phyloP scores from a whole-genome alignment of 2,888 invertebrate genomes.

The Dorcus parallelipipedus region DNA sequence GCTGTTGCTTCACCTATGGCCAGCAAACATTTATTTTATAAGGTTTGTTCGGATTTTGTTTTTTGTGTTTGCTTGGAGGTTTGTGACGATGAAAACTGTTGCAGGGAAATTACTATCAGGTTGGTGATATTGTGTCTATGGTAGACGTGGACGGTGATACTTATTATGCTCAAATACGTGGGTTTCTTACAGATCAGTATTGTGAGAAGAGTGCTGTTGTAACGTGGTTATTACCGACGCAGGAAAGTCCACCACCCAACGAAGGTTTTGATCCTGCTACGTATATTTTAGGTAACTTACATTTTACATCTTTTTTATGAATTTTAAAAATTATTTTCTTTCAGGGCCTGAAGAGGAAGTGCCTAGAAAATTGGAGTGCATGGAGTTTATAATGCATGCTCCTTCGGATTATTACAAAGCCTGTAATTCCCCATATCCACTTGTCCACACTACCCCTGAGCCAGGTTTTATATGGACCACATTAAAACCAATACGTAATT shows the following conservation, averaged over 20 bases:
- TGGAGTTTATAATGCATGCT: slow-evolving; percentile 92
- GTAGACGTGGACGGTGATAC: slow-evolving; percentile 70
- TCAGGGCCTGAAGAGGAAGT: slow-evolving; percentile 87
- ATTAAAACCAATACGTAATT: slow-evolving; percentile 51
- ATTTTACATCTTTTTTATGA: not conserved
- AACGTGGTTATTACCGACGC: slow-evolving; percentile 88
- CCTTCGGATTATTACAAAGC: slow-evolving; percentile 87
- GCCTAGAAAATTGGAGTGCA: slow-evolving; percentile 77
- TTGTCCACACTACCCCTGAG: slow-evolving; percentile 44
- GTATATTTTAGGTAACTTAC: slow-evolving; percentile 72
- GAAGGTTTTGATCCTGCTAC: slow-evolving; percentile 83
- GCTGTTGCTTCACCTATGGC: slow-evolving; percentile 80
- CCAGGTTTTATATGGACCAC: slow-evolving; percentile 66
- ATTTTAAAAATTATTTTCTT: slow-evolving; percentile 6
- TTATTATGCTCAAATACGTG: slow-evolving; percentile 88
- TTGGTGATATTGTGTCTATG: slow-evolving; percentile 88
- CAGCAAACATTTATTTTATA: slow-evolving; percentile 74
- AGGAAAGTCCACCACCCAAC: slow-evolving; percentile 72
- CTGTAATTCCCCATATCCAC: slow-evolving; percentile 72
- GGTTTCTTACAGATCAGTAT: slow-evolving; percentile 86
- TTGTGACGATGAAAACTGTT: slow-evolving; percentile 19
- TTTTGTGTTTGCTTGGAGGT: no score
- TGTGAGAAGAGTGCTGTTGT: slow-evolving; percentile 90
- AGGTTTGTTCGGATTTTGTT: slow-evolving; percentile 47
- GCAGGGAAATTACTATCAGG: slow-evolving; percentile 76